Percentiles rank a stretch among this genome's conserved stretches.
phyloP scores from a whole-genome alignment of 2,113 vertebrate genomes.

The Notarius quadriscutis region DNA sequence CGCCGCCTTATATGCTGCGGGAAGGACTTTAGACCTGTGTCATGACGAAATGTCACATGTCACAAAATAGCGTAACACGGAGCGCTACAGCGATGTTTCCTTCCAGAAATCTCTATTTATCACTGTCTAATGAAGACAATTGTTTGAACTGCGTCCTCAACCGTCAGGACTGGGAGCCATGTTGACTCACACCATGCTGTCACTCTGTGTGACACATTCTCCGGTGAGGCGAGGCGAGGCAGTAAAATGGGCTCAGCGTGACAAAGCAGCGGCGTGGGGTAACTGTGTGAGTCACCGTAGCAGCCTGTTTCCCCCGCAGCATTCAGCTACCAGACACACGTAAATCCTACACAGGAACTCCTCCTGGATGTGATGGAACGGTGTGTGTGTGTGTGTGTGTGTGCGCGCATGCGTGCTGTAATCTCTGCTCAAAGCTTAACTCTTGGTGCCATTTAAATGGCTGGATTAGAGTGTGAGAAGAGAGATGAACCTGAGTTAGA shows the following conservation, averaged over 20 bases:
- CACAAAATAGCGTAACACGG: background rate
- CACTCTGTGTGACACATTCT: constrained; percentile 23
- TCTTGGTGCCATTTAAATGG: background rate
- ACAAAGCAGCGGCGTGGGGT: background rate
- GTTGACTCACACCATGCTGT: constrained; percentile 35
- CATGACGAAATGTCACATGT: background rate
- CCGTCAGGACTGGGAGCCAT: constrained; percentile 2
- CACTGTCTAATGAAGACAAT: background rate
- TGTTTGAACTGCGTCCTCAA: constrained; percentile 2
- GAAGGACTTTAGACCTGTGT: background rate
- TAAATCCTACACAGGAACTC: constrained; percentile 6
- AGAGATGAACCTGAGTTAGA: background rate
- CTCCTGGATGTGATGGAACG: background rate
- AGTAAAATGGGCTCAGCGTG: background rate
- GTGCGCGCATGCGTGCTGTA: background rate
- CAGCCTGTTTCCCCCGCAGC: background rate
- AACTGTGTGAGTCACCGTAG: constrained; percentile 37
- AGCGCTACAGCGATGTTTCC: background rate
- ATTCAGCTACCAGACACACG: background rate
- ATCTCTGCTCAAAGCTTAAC: background rate
- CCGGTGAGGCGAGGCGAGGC: constrained; percentile 3
- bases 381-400: background rate
- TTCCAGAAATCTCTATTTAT: constrained; percentile 1
- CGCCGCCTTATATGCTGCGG: too few species aligned
- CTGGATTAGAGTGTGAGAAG: background rate